A percentile compares a stretch with the other conserved stretches of the same genome.
phyloP scores from a whole-genome alignment of 2,113 vertebrate genomes.

The Piprites chloris region DNA sequence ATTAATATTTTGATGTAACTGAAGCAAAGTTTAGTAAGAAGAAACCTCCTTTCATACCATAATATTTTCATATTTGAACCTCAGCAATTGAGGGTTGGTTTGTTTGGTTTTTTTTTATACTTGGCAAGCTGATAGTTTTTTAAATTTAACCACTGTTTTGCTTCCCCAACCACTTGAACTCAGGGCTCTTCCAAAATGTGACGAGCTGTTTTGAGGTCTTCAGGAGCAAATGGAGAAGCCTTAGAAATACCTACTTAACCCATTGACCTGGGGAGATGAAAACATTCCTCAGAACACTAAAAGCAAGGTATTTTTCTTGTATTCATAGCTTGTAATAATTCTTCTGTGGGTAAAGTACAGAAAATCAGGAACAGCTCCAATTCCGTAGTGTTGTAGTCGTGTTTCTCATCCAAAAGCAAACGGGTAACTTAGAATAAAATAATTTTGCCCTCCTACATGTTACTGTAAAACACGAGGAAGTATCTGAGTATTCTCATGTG shows the following conservation, averaged over 20 bases:
- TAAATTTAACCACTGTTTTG: neutral
- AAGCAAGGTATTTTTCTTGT: neutral
- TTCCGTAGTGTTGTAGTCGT: accelerated
- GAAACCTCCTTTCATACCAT: neutral
- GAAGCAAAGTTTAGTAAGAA: neutral
- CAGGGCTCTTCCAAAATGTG: neutral
- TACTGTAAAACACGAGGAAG: neutral
- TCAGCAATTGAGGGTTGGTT: neutral
- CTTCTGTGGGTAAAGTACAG: neutral
- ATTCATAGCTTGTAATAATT: neutral
- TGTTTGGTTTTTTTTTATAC: neutral
- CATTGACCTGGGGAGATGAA: neutral
- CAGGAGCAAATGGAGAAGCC: neutral
- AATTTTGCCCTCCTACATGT: neutral
- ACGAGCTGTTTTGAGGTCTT: neutral
- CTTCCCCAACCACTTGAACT: neutral
- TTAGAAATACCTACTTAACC: neutral
- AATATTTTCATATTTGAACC: neutral
- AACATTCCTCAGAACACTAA: neutral
- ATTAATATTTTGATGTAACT: neutral
- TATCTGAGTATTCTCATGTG: neutral
- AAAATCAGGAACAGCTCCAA: neutral
- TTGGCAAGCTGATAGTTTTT: neutral
- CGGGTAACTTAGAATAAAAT: neutral
- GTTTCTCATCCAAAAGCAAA: neutral